Conservation (phyloP, 2,888 invertebrate genomes). For the Dicranocentrus wangi region DNA sequence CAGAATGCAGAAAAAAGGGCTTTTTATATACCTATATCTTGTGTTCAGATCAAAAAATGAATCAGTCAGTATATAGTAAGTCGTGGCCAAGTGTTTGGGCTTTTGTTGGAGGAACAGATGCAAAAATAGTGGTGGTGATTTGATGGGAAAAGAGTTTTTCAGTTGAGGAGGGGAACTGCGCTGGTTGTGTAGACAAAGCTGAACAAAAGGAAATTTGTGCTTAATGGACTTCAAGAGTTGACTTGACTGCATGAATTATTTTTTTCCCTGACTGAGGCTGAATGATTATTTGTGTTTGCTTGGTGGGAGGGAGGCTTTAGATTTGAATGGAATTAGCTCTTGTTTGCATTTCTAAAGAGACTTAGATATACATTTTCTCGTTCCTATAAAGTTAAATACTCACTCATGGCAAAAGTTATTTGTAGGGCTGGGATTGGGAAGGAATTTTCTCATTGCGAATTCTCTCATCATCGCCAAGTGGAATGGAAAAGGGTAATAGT, state of each 20-base stretch:
- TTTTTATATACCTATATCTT: slow-evolving; percentile 30
- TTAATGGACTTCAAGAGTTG: slow-evolving; percentile 23
- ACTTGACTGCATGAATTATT: slow-evolving; percentile 34
- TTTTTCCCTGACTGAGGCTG: slow-evolving; percentile 5
- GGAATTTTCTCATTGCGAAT: too few species aligned
- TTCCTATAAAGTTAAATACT: neutral
- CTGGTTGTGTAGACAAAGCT: neutral
- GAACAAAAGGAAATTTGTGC: slow-evolving; percentile 32
- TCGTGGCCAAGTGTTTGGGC: slow-evolving; percentile 26
- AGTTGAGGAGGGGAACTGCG: too few species aligned
- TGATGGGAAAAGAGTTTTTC: too few species aligned
- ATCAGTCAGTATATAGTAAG: too few species aligned
- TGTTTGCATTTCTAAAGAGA: slow-evolving; percentile 10
- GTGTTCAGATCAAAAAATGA: slow-evolving; percentile 27
- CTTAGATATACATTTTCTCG: neutral
- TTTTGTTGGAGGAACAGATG: slow-evolving; percentile 18
- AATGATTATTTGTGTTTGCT: slow-evolving; percentile 26
- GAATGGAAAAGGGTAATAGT: neutral
- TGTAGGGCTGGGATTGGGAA: too few species aligned
- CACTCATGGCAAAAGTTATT: neutral
- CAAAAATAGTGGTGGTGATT: neutral
- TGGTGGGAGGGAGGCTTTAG: slow-evolving; percentile 30
- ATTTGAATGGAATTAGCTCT: slow-evolving; percentile 33
- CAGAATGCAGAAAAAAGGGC: too few species aligned
- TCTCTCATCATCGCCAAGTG: neutral